Base-by-base conservation (phyloP, 2,888 invertebrate species). In the Mythimna lalbum region DNA sequence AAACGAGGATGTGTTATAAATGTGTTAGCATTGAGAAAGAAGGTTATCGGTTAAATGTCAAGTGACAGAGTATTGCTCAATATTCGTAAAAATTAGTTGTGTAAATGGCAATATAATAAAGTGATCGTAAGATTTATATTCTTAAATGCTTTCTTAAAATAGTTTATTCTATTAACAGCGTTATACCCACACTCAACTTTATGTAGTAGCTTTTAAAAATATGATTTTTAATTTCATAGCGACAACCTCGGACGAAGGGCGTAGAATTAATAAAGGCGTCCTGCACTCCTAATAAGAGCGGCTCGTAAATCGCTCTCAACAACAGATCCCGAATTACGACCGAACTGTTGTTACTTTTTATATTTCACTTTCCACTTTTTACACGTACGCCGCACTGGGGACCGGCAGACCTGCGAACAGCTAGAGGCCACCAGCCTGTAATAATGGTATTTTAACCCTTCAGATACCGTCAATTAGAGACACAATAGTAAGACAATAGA, bases 341-440 rank as follows among this genome's bases (percentile, higher is more conserved):
- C 88, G 85, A 81, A 88, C 90, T 87, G 91, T 91, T 92, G 92
- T 93, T 90, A 94, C 92, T 93, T 94, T 94, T 94, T 93, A 93
- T 92, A 92, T 95, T 94, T 93, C 92, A 93, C 91, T 94, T 93
- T 91, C 90, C 91, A 89, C 89, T 93, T 93, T 94, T 93, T 93
- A 90, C 90, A 91, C 90, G 89, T 90, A 88, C 89, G 84, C 87
- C 86, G 88, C 77, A 73, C 87, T 81, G 82, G 70, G 71, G 70
- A 53, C 36, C 19, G 49, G 63, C 50, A 91, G 94, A 90, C 61
- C 70, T 87, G 72, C 4, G 39, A 69, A 81, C 1, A 0, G 9
- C 6, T 60, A 85, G 67, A 83, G 14, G n/a, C 21, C 21, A 9
- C 47, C 3, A 12, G 33, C 23, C 17, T 27, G 14, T 7, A 19